Conservation (phyloP, 2,888 invertebrate genomes). For the Microchrysa polita region DNA sequence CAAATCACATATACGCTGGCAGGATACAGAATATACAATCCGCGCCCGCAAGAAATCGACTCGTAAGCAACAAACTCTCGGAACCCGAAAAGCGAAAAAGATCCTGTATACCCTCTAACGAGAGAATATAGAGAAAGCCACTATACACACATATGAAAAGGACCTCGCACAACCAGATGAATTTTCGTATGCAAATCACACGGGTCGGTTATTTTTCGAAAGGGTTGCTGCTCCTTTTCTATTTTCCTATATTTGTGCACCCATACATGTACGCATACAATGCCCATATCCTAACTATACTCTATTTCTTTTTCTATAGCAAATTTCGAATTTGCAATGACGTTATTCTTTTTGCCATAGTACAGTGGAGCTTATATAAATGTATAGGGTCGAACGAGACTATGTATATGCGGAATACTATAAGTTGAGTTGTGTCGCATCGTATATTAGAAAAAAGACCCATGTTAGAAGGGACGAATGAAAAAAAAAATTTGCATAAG, state of each 20-base stretch:
- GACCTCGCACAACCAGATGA: constrained; percentile 36
- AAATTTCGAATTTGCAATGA: neutral
- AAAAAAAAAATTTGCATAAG: constrained; percentile 49
- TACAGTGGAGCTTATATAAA: neutral
- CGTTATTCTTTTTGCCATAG: neutral
- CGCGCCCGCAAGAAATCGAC: too few species aligned
- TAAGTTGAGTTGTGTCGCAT: constrained; percentile 36
- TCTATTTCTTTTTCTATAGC: too few species aligned
- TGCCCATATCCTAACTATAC: neutral
- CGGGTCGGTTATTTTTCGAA: constrained; percentile 51
- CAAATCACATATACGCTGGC: too few species aligned
- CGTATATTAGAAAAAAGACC: constrained; percentile 38
- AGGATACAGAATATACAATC: too few species aligned
- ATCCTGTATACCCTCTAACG: too few species aligned
- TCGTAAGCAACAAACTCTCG: too few species aligned
- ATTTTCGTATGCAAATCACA: constrained; percentile 51
- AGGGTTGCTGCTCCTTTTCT: constrained; percentile 49
- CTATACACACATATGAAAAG: neutral
- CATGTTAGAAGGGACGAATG: constrained; percentile 25
- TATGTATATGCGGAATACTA: neutral
- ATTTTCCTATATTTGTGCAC: neutral
- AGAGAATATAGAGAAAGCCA: neutral
- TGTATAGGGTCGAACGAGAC: constrained; percentile 11
- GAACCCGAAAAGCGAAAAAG: too few species aligned
- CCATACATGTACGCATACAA: constrained; percentile 9